A percentile compares a stretch with the other conserved stretches of the same genome.
These are phyloP conservation scores for Sarcophaga rosellei DNA, from an alignment of 2,888 invertebrate genomes.

Conservation along the genomic window DNA sequence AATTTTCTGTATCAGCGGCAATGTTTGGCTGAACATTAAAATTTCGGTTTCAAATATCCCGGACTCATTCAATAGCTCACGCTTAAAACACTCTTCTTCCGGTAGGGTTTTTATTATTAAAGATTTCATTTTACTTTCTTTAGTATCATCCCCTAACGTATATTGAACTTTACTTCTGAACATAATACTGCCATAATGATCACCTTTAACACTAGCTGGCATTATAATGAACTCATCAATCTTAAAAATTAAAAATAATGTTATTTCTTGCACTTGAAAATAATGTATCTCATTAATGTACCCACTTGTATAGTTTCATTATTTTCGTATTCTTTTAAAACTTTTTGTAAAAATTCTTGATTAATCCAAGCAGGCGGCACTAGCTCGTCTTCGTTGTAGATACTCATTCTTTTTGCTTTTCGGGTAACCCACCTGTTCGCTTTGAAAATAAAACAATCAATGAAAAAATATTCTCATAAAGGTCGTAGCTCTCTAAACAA, in stretches of 20 bases:
- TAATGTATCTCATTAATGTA: too few relatives aligned
- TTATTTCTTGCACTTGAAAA: background rate
- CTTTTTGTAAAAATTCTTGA: constrained; percentile 60
- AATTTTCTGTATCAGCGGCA: constrained; percentile 70
- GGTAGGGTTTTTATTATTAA: constrained; percentile 70
- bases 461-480: background rate
- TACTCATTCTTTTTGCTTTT: constrained; percentile 32
- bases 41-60: constrained; percentile 71
- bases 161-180: constrained; percentile 67
- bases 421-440: background rate
- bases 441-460: background rate
- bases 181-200: constrained; percentile 72
- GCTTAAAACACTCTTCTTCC: constrained; percentile 62
- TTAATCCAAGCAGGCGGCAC: constrained; percentile 66
- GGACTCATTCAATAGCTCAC: constrained; percentile 63
- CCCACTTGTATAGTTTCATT: constrained; percentile 49
- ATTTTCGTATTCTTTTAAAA: constrained; percentile 58
- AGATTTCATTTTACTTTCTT: constrained; percentile 39
- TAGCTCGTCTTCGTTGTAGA: constrained; percentile 60
- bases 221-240: constrained; percentile 25
- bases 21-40: constrained; percentile 69
- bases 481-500: background rate
- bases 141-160: background rate
- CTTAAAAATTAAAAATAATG: background rate
- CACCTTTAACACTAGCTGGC: constrained; percentile 68